Conservation (phyloP, 1,140 invertebrate species). For the Drosophila subobscura region DNA sequence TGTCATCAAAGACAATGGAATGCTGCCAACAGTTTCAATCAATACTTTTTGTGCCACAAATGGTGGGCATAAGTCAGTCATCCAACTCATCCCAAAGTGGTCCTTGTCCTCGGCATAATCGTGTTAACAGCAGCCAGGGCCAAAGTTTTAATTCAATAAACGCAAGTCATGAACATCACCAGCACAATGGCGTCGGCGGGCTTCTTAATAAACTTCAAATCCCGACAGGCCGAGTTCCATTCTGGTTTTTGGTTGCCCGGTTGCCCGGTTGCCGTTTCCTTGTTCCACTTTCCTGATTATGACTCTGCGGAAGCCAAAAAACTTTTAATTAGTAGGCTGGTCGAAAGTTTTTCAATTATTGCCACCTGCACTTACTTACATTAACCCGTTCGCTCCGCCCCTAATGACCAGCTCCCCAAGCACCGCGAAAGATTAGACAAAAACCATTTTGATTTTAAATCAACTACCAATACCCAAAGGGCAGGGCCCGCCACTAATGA, state of each 20-base stretch:
- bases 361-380: conserved; percentile 62
- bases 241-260: conserved; percentile 3
- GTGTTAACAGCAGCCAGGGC: conserved; percentile 48
- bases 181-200: conserved; percentile 19
- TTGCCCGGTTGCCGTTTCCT: background rate
- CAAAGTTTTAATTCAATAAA: conserved; percentile 72
- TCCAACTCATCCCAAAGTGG: background rate
- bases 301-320: conserved; percentile 51
- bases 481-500: conserved; percentile 17
- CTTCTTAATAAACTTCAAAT: conserved; percentile 61
- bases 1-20: conserved; percentile 54
- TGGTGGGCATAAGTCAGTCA: conserved; percentile 55
- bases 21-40: conserved; percentile 32
- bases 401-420: conserved; percentile 22
- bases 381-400: conserved; percentile 13
- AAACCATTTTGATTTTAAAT: conserved; percentile 72
- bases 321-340: conserved; percentile 75
- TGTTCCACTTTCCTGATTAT: conserved; percentile 49
- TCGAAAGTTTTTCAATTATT: conserved; percentile 79
- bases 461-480: conserved; percentile 65
- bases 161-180: conserved; percentile 49
- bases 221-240: conserved; percentile 24
- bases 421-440: conserved; percentile 15
- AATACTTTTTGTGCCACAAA: conserved; percentile 53
- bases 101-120: conserved; percentile 54